Evolutionary conservation across 2,888 invertebrate species (phyloP), one percentile per base, ranked within the genome.

Genomic region (Lissocephala sabroskyi): DNA sequence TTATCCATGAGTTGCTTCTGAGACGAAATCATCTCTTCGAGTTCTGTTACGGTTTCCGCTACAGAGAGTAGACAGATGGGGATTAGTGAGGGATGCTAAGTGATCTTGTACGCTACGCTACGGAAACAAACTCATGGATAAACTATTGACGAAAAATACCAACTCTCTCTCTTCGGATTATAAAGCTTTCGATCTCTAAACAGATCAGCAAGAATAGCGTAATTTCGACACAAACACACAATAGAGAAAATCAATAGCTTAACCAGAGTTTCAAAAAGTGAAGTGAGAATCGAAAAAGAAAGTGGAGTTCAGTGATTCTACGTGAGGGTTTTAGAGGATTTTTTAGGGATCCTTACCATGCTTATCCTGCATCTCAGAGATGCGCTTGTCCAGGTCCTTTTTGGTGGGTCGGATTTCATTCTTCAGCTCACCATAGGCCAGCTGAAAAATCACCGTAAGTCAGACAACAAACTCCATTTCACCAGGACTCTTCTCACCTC

Each of bases 1-100:
- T 92, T 94, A 88, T 93, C 93, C 91, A 94, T 92, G 90, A 94
- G 92, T 89, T 91, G 91, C 89, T 92, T 93, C 90, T 95, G 94
- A 87, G 91, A 92, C 87, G 91, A 91, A 87, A 95, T 90, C 91
- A 93, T 91, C 86, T 91, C 89, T 89, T 94, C 94, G 87, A 95
- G 90, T 87, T 92, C 93, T 87, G 91, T 90, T 86, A 94, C 93
- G 84, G 93, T 94, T 87, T 92, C 91, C 89, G 91, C 94, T 94
- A 91, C 87, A 90, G 89, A 85, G 57, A 67, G 68, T 71, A 56
- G 63, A 61, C 71, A 63, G 56, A 45, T 37, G 1, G 5, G 4
- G 30, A 7, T 18, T 17, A 10, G 4, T 49, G 19, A 48, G 45
- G 19, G 23, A 50, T 54, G 61, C 61, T 61, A 61, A 41, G 41